Conservation (phyloP, 2,888 invertebrate species). For the Drepana falcataria region DNA sequence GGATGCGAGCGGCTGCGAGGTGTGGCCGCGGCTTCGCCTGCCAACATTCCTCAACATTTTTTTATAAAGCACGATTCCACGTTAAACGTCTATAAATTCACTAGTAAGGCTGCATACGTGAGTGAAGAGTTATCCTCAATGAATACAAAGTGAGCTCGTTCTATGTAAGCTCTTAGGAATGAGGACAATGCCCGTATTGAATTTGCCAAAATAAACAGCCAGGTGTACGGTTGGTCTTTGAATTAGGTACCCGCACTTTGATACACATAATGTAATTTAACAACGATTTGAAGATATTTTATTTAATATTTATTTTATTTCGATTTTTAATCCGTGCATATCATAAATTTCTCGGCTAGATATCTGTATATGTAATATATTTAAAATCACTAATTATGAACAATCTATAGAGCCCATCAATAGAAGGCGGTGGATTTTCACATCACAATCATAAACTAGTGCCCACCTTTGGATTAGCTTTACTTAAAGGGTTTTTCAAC, state of each 20-base stretch:
- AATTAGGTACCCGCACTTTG: not conserved
- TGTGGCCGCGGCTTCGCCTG: slow-evolving; percentile 49
- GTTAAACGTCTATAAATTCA: slow-evolving; percentile 19
- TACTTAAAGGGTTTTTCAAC: too few species aligned
- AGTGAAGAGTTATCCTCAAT: slow-evolving; percentile 8
- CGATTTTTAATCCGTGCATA: too few species aligned
- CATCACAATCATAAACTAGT: too few species aligned
- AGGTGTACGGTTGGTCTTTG: not conserved
- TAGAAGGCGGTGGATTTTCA: too few species aligned
- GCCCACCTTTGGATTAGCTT: too few species aligned
- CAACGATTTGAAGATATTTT: too few species aligned
- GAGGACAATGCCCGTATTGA: not conserved
- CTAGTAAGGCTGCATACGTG: slow-evolving; percentile 15
- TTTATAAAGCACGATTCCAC: slow-evolving; percentile 24
- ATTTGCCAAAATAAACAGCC: not conserved
- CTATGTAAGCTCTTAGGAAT: not conserved
- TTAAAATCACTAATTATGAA: too few species aligned
- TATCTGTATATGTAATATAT: too few species aligned
- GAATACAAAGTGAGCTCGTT: slow-evolving; percentile 12
- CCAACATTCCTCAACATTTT: slow-evolving; percentile 59
- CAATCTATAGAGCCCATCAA: too few species aligned
- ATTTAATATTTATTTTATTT: too few species aligned
- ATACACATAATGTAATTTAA: not conserved
- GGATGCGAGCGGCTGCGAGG: slow-evolving; percentile 65
- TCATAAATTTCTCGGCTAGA: too few species aligned